These are phyloP conservation scores for Lateolabrax maculatus DNA, from an alignment of 2,797 vertebrate genomes.

Conservation along the genomic window DNA sequence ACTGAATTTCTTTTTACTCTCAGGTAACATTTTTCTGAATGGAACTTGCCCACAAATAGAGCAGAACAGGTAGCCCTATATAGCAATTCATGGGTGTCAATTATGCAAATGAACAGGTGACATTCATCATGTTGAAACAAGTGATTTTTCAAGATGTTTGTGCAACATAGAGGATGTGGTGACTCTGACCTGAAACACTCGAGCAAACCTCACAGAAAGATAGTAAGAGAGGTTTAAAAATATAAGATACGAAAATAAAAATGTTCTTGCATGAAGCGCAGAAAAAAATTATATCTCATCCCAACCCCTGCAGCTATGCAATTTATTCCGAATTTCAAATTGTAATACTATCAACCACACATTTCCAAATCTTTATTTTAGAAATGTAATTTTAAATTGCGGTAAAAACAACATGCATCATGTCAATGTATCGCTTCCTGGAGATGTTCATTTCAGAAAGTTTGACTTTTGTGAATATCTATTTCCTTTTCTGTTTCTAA, in stretches of 20 bases:
- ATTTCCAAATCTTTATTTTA: constrained; percentile 15
- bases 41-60: not conserved
- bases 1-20: not conserved
- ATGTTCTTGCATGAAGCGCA: not conserved
- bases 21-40: not conserved
- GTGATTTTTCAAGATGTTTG: not conserved
- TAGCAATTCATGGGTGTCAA: not conserved
- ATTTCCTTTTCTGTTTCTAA: not conserved
- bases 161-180: too few species aligned
- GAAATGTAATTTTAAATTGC: not conserved
- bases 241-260: not conserved
- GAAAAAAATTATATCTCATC: not conserved
- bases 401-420: not conserved
- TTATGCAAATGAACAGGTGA: not conserved
- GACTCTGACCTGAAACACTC: not conserved
- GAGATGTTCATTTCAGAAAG: constrained; percentile 11
- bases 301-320: not conserved
- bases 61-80: not conserved
- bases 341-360: not conserved
- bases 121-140: not conserved
- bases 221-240: not conserved
- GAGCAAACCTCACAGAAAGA: not conserved
- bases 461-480: constrained; percentile 36
- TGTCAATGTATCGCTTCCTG: not conserved
- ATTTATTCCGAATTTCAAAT: not conserved